These are phyloP conservation scores for Chesias legatella DNA, from an alignment of 2,888 invertebrate species.

Conservation along the genomic window DNA sequence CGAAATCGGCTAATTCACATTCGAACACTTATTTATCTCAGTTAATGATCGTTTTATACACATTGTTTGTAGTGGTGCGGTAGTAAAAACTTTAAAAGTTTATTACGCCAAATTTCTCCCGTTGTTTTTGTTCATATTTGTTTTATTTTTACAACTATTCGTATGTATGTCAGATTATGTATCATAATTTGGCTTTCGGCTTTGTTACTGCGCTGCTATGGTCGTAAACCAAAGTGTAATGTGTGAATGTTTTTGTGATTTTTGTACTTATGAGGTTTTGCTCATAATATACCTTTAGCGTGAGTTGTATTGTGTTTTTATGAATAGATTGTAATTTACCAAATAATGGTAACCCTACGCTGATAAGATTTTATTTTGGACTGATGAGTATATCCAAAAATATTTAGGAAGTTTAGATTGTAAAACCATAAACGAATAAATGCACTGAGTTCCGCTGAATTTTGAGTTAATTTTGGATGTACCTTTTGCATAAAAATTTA, in stretches of 20 bases:
- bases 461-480: too few relatives aligned
- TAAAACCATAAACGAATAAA: too few relatives aligned
- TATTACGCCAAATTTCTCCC: constrained; percentile 47
- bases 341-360: constrained; percentile 9
- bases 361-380: constrained; percentile 10
- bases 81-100: constrained; percentile 46
- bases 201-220: constrained; percentile 25
- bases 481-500: too few relatives aligned
- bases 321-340: constrained; percentile 13
- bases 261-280: constrained; percentile 58
- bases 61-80: constrained; percentile 46
- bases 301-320: constrained; percentile 20
- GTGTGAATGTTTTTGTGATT: constrained; percentile 60
- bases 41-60: constrained; percentile 38
- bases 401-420: too few relatives aligned
- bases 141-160: constrained; percentile 36
- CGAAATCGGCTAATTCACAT: constrained; percentile 38
- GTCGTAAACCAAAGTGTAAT: constrained; percentile 36
- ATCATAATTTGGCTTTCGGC: constrained; percentile 41
- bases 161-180: constrained; percentile 48
- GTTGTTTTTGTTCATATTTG: constrained; percentile 52
- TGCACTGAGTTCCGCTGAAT: too few relatives aligned
- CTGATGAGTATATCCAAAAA: too few relatives aligned
- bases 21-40: constrained; percentile 12
- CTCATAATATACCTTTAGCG: constrained; percentile 23